phyloP scores from a whole-genome alignment of 2,888 invertebrate species.

The Saturnia pavonia region DNA sequence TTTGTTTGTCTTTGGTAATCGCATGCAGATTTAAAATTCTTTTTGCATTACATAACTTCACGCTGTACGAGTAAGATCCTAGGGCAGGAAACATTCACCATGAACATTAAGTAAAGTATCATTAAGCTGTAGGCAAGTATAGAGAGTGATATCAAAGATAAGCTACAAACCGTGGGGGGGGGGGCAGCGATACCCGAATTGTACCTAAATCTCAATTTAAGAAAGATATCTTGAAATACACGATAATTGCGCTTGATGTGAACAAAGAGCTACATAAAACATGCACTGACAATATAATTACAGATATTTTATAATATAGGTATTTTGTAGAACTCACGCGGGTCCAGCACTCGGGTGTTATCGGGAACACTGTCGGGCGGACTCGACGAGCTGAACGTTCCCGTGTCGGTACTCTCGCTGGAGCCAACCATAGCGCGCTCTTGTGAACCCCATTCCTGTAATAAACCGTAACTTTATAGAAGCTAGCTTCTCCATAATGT shows the following conservation, averaged over 20 bases:
- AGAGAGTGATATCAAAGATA: too few relatives aligned
- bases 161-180: too few relatives aligned
- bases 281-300: neutral
- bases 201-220: neutral
- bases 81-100: too few relatives aligned
- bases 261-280: neutral
- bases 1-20: too few relatives aligned
- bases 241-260: neutral
- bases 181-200: too few relatives aligned
- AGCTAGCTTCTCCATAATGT: too few relatives aligned
- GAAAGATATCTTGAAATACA: neutral
- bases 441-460: slow-evolving; percentile 69
- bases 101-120: too few relatives aligned
- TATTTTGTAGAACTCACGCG: slow-evolving; percentile 46
- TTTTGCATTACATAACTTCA: too few relatives aligned
- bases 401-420: slow-evolving; percentile 72
- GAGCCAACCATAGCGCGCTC: slow-evolving; percentile 77
- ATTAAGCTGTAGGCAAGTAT: too few relatives aligned
- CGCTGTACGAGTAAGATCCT: too few relatives aligned
- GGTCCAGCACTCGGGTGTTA: slow-evolving; percentile 32
- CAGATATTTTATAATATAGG: neutral
- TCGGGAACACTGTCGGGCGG: slow-evolving; percentile 67
- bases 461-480: neutral
- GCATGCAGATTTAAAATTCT: too few relatives aligned
- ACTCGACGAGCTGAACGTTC: slow-evolving; percentile 72